Evolutionary conservation across 2,888 invertebrate genomes (phyloP), one percentile per base, ranked within the genome.

Genomic region (Cactoblastis cactorum): DNA sequence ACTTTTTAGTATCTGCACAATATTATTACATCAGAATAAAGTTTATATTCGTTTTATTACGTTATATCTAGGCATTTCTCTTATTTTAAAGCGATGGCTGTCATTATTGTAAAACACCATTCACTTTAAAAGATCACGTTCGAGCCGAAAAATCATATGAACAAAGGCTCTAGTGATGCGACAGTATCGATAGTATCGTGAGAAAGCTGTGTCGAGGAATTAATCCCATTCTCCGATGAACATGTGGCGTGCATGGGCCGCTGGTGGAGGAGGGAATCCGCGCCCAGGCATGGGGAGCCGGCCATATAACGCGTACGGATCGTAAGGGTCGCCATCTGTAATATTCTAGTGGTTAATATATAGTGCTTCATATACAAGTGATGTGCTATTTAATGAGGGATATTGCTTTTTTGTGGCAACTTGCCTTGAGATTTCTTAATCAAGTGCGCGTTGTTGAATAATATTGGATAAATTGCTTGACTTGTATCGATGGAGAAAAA

Each of bases 161-260:
- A 63, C 52, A n/a, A 22, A 11, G 19, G 2, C n/a, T 24, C 43
- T 43, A 62, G 73, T 71, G 63, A 77, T 72, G 68, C 73, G 69
- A 69, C 67, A 55, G 68, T 75, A 77, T 66, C 62, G 56, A 28
- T 8, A 28, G 54, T 52, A 37, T n/a, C n/a, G 53, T 53, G 49
- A 49, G 46, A 57, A 58, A 55, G 49, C 50, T 41, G 48, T 51
- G 41, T 55, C 52, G 51, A 51, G 53, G 64, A 64, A 59, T 70
- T 93, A 96, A 91, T 96, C 96, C 96, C 96, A 96, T 83, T 96
- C 96, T 75, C 96, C 96, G 83, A 96, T 96, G 90, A 95, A 96
- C 95, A 96, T 95, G 70, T 95, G 94, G 69, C 95, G 93, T 59
- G 94, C 93, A 74, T 95, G 93, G 62, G 94, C 92, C 65, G 94